phyloP scores from a whole-genome alignment of 2,113 vertebrate species.

The Psittacus erithacus region DNA sequence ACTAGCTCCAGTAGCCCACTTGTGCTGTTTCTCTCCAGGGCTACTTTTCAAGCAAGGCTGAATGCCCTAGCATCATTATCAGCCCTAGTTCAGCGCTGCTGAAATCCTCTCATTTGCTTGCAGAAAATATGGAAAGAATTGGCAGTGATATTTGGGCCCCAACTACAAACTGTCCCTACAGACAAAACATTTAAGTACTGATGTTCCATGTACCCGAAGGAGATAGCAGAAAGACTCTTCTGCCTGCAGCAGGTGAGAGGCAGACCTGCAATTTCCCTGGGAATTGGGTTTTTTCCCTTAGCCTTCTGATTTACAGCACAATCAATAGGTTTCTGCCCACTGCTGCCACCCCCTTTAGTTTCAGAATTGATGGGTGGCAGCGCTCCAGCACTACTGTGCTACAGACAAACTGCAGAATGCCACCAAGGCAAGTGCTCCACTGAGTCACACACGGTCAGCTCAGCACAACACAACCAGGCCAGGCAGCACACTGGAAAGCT shows the following conservation, averaged over 20 bases:
- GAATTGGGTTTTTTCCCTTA: not conserved
- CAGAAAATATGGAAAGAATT: not conserved
- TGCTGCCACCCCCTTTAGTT: conserved; percentile 25
- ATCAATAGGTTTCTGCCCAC: conserved; percentile 54
- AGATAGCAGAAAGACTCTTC: not conserved
- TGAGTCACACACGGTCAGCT: not conserved
- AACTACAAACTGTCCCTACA: not conserved
- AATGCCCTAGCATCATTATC: not conserved
- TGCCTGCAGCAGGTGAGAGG: conserved; percentile 27
- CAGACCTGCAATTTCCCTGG: not conserved
- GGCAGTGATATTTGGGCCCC: not conserved
- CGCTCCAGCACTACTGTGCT: not conserved
- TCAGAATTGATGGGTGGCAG: conserved; percentile 38
- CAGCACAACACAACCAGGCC: not conserved
- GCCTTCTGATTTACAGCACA: not conserved
- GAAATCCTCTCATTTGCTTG: not conserved
- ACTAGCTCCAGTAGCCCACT: not conserved
- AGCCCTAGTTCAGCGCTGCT: not conserved
- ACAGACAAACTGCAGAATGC: not conserved
- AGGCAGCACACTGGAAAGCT: not conserved
- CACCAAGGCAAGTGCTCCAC: not conserved
- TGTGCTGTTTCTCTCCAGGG: rapidly evolving
- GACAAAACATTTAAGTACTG: not conserved
- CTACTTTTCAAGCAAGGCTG: not conserved
- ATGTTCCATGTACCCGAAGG: not conserved